Conservation (phyloP, 2,888 invertebrate species). For the Agrilus biguttatus region DNA sequence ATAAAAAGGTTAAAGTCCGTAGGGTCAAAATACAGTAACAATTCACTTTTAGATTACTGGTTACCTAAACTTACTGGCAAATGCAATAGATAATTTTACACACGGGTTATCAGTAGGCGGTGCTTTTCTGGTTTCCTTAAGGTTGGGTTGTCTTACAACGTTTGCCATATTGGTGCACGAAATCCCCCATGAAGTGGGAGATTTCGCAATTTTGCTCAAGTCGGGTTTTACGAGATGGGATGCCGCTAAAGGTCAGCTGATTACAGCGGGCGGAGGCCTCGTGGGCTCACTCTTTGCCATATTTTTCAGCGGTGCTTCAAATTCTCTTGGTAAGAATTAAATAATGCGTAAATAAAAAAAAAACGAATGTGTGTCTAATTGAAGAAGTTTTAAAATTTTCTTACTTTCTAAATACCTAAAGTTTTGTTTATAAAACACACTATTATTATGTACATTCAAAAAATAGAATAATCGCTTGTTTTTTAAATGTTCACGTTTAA, state of each 20-base stretch:
- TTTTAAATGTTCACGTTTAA: too few relatives aligned
- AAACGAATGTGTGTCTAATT: too few relatives aligned
- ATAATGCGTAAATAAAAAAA: too few relatives aligned
- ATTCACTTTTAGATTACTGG: slow-evolving; percentile 54
- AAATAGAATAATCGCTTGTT: too few relatives aligned
- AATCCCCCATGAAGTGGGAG: slow-evolving; percentile 97
- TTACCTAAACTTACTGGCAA: slow-evolving; percentile 89
- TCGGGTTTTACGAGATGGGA: slow-evolving; percentile 89
- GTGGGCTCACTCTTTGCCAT: slow-evolving; percentile 81
- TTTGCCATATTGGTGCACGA: slow-evolving; percentile 91
- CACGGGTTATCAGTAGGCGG: slow-evolving; percentile 97
- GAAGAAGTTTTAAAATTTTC: background rate
- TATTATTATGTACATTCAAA: too few relatives aligned
- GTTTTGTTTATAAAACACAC: too few relatives aligned
- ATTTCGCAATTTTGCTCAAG: slow-evolving; percentile 88
- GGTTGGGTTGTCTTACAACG: slow-evolving; percentile 84
- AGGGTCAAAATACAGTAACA: too few relatives aligned
- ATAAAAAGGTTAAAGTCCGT: too few relatives aligned
- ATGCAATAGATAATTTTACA: slow-evolving; percentile 96
- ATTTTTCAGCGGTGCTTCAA: slow-evolving; percentile 64
- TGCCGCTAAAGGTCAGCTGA: slow-evolving; percentile 85
- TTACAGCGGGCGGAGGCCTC: slow-evolving; percentile 81
- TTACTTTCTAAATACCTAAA: too few relatives aligned
- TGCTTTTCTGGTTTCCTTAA: slow-evolving; percentile 82
- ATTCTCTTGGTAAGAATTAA: slow-evolving; percentile 52